Evolutionary conservation across 2,113 vertebrate genomes (phyloP).

Genomic region (Seriola aureovittata): DNA sequence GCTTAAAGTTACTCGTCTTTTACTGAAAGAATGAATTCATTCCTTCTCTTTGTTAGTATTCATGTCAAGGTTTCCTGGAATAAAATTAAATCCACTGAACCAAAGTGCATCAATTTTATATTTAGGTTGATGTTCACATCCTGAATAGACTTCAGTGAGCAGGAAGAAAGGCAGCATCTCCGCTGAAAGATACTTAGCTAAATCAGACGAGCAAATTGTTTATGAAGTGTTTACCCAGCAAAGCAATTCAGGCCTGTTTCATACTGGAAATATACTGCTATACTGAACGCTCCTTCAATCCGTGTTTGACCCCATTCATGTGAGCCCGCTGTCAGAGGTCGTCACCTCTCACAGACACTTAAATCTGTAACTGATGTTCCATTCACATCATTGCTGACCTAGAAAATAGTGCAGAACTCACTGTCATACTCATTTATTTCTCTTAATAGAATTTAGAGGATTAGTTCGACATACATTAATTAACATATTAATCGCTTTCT

Average conservation of each 20-base stretch:
- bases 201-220: slow-evolving; percentile 10
- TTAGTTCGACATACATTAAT: too few relatives aligned
- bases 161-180: neutral
- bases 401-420: neutral
- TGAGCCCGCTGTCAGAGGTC: slow-evolving; percentile 33
- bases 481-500: neutral
- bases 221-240: neutral
- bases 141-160: neutral
- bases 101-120: slow-evolving; percentile 9
- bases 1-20: slow-evolving; percentile 9
- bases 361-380: neutral
- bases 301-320: slow-evolving; percentile 29
- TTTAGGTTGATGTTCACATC: slow-evolving; percentile 6
- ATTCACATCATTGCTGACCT: neutral
- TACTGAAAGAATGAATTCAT: neutral
- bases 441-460: neutral
- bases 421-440: neutral
- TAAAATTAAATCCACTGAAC: slow-evolving; percentile 6
- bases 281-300: slow-evolving; percentile 37
- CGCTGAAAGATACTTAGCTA: neutral
- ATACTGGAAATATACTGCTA: neutral
- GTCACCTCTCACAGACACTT: slow-evolving; percentile 28
- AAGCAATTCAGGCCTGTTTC: slow-evolving; percentile 11
- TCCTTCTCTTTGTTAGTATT: neutral
- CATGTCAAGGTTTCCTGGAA: slow-evolving; percentile 14